A percentile compares a stretch with the other conserved stretches of the same genome.
Evolutionary conservation across 2,888 invertebrate genomes (phyloP).

Genomic region (Lasioglossum marginatum): DNA sequence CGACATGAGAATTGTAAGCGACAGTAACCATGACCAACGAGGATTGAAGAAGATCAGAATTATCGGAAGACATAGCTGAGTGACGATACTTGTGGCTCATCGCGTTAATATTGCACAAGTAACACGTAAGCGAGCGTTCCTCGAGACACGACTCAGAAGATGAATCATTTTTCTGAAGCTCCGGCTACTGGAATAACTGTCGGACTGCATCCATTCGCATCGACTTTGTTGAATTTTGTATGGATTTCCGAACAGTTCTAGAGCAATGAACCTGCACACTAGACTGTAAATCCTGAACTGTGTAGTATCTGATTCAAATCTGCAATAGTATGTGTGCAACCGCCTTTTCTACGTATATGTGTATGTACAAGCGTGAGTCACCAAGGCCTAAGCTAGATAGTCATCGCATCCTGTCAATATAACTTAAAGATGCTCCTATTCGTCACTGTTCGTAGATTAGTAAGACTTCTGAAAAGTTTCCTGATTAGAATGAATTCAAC

Average conservation of each 20-base stretch:
- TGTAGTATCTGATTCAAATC: background rate
- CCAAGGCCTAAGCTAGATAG: background rate
- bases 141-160: constrained; percentile 14
- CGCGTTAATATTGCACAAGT: constrained; percentile 12
- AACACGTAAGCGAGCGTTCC: constrained; percentile 34
- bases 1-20: background rate
- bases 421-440: background rate
- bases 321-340: background rate
- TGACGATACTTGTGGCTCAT: background rate
- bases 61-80: background rate
- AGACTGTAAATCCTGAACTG: background rate
- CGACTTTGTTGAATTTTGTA: background rate
- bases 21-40: background rate
- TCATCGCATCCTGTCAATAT: background rate
- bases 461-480: background rate
- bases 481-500: background rate
- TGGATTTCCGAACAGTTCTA: background rate
- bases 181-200: constrained; percentile 12
- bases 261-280: background rate
- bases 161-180: constrained; percentile 51
- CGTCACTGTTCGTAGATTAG: background rate
- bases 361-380: background rate
- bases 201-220: background rate
- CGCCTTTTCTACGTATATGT: background rate
- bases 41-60: background rate